These are phyloP conservation scores for Hypomecis atomaria DNA, from an alignment of 2,888 invertebrate genomes.

Conservation along the genomic window DNA sequence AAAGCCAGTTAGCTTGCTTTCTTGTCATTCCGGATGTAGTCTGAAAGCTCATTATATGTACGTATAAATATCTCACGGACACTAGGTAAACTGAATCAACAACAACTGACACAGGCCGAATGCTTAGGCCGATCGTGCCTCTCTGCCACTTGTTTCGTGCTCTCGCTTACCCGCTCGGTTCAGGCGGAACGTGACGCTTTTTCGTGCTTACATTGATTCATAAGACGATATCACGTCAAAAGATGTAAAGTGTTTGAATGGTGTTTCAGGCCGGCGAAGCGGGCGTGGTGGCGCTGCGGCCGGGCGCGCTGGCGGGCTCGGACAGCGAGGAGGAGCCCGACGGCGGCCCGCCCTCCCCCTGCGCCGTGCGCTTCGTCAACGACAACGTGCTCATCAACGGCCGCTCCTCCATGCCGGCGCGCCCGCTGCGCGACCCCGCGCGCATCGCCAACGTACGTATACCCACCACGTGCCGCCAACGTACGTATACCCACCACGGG, in stretches of 20 bases:
- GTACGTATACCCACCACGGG: neutral
- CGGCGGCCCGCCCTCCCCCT: constrained; percentile 90
- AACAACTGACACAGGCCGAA: no score
- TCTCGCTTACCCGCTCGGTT: no score
- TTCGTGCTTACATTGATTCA: no score
- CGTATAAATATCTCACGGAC: no score
- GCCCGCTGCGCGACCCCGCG: constrained; percentile 67
- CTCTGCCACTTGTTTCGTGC: no score
- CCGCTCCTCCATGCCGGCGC: constrained; percentile 90
- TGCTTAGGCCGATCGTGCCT: no score
- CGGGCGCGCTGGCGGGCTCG: constrained; percentile 74
- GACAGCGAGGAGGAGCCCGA: constrained; percentile 48
- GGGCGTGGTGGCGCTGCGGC: constrained; percentile 81
- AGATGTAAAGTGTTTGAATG: neutral
- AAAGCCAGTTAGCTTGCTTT: no score
- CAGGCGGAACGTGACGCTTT: no score
- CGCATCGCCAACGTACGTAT: constrained; percentile 83
- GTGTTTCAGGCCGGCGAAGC: constrained; percentile 68
- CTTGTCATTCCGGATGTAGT: no score
- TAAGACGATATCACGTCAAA: no score
- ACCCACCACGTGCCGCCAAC: neutral
- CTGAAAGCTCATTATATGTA: no score
- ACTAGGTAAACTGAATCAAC: no score
- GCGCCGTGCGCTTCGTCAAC: constrained; percentile 93
- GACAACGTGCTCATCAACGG: constrained; percentile 96